Evolutionary conservation across 2,797 vertebrate species (phyloP).

Genomic region (Sorex maritimensis): DNA sequence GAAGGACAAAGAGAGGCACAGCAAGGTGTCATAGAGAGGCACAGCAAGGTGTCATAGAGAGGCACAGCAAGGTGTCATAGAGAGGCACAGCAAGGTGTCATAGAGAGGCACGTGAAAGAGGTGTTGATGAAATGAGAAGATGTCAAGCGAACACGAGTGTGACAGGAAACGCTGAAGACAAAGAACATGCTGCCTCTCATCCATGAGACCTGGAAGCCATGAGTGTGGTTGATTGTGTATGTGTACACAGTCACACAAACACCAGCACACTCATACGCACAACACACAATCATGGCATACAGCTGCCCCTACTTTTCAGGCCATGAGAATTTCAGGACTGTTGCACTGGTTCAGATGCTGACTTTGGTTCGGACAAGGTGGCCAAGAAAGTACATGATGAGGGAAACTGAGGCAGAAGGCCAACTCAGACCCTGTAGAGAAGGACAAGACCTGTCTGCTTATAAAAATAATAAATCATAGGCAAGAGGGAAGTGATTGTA

Average conservation of each 20-base stretch:
- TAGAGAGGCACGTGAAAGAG: not conserved
- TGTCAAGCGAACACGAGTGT: not conserved
- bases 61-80: not conserved
- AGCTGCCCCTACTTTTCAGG: not conserved
- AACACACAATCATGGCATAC: not conserved
- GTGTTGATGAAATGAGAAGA: not conserved
- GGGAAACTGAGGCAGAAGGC: not conserved
- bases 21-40: not conserved
- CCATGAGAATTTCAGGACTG: not conserved
- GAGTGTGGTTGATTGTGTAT: not conserved
- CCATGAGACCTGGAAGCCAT: not conserved
- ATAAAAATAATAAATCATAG: too few relatives aligned
- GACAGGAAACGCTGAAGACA: not conserved
- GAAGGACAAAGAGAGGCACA: not conserved
- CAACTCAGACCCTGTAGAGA: not conserved
- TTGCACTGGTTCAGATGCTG: not conserved
- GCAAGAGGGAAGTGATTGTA: too few relatives aligned
- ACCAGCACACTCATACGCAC: too few relatives aligned
- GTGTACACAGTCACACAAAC: accelerated
- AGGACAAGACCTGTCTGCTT: not conserved
- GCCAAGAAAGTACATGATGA: not conserved
- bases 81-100: not conserved
- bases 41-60: not conserved
- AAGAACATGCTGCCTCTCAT: accelerated
- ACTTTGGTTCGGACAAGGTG: not conserved